Evolutionary conservation across 2,888 invertebrate genomes (phyloP).

Genomic region (Acronicta psi): DNA sequence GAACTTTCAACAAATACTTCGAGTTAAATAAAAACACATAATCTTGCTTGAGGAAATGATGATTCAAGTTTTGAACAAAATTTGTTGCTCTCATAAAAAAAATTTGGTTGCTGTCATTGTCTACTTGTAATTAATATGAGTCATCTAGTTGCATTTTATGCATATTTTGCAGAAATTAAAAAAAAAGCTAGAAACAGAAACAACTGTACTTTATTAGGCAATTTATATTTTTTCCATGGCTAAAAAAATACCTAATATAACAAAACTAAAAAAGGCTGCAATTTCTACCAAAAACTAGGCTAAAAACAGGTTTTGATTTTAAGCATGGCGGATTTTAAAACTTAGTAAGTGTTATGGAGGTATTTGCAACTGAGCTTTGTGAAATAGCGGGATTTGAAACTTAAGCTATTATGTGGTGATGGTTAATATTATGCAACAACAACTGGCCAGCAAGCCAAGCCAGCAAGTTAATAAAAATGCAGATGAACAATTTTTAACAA

Average conservation of each 20-base stretch:
- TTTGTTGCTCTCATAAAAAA: too few species aligned
- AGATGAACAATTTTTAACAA: conserved; percentile 11
- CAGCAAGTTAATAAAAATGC: conserved; percentile 12
- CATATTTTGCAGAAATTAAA: conserved; percentile 14
- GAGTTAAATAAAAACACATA: too few species aligned
- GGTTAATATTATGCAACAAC: conserved; percentile 11
- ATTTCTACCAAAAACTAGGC: conserved; percentile 15
- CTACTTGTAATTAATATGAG: too few species aligned
- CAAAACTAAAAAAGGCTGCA: conserved; percentile 19
- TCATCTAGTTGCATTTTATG: not conserved
- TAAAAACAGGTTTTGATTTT: conserved; percentile 17
- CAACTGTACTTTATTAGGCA: conserved; percentile 21
- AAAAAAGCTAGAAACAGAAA: conserved; percentile 16
- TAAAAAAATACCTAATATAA: conserved; percentile 15
- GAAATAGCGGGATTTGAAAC: too few species aligned
- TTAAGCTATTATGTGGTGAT: too few species aligned
- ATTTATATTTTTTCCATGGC: conserved; percentile 12
- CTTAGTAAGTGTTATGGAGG: conserved; percentile 8
- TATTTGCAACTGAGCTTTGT: conserved; percentile 5
- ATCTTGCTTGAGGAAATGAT: too few species aligned
- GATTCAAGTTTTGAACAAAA: too few species aligned
- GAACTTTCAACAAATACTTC: too few species aligned
- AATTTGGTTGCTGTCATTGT: too few species aligned
- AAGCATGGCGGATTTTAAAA: conserved; percentile 17
- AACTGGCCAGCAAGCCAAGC: conserved; percentile 11